Conservation (phyloP, 2,888 invertebrate genomes). For the Andrena hattorfiana region DNA sequence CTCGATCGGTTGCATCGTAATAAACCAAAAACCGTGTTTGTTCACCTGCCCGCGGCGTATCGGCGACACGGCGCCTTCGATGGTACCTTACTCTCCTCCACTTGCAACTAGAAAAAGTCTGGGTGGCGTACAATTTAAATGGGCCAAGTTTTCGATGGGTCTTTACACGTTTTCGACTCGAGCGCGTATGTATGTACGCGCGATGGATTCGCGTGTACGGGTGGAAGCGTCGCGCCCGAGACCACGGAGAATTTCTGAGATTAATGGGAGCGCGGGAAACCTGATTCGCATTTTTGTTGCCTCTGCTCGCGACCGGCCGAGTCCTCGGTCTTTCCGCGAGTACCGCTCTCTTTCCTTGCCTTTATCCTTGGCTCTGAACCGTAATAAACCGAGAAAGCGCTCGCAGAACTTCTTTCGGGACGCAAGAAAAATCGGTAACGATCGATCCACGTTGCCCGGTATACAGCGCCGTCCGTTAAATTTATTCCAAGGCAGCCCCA, state of each 20-base stretch:
- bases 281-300: conserved; percentile 73
- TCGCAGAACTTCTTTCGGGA: conserved; percentile 18
- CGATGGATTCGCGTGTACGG: background rate
- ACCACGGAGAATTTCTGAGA: conserved; percentile 64
- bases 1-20: conserved; percentile 53
- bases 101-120: background rate
- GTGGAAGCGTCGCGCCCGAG: conserved; percentile 20
- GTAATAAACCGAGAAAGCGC: conserved; percentile 62
- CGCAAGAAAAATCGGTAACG: conserved; percentile 62
- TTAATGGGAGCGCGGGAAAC: conserved; percentile 70
- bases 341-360: conserved; percentile 24
- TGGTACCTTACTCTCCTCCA: background rate
- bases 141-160: background rate
- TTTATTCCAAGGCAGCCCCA: conserved; percentile 63
- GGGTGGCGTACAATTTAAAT: background rate
- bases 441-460: conserved; percentile 46
- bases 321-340: conserved; percentile 51
- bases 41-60: conserved; percentile 35
- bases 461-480: conserved; percentile 44
- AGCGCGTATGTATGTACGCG: background rate
- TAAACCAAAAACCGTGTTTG: conserved; percentile 48
- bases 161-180: background rate
- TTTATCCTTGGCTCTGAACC: conserved; percentile 56
- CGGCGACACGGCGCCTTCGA: conserved; percentile 12
- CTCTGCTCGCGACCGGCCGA: background rate